phyloP scores from a whole-genome alignment of 2,797 vertebrate genomes.

The Caiman crocodilus region DNA sequence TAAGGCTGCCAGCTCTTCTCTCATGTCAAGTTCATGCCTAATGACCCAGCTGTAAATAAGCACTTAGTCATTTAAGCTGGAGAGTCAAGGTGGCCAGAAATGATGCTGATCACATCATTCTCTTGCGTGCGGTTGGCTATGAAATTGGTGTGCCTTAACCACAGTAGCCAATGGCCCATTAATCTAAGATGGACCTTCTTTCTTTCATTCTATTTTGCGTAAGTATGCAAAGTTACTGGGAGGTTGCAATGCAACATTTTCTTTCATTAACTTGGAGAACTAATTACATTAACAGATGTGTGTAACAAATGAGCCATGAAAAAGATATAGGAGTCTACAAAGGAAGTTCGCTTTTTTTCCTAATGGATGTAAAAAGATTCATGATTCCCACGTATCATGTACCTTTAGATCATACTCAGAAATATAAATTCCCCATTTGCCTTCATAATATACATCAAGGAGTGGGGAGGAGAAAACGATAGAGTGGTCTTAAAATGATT shows the following conservation, averaged over 20 bases:
- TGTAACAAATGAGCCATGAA: neutral
- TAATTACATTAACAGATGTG: neutral
- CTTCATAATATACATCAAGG: neutral
- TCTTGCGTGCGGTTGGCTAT: too few relatives aligned
- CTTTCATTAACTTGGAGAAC: too few relatives aligned
- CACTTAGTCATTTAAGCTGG: too few relatives aligned
- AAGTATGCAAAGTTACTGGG: neutral
- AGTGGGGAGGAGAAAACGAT: neutral
- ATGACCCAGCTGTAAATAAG: too few relatives aligned
- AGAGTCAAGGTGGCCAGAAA: too few relatives aligned
- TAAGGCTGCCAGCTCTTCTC: too few relatives aligned
- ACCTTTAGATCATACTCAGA: neutral
- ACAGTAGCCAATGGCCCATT: too few relatives aligned
- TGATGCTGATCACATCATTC: too few relatives aligned
- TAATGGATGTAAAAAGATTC: neutral
- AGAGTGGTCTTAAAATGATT: neutral
- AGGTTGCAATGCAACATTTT: neutral
- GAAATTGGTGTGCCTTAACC: too few relatives aligned
- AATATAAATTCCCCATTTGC: neutral
- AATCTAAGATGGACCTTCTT: neutral
- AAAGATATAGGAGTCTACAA: neutral
- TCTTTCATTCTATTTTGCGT: neutral
- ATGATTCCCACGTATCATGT: neutral
- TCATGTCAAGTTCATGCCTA: too few relatives aligned
- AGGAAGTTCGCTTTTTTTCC: neutral